Conservation (phyloP, 2,113 vertebrate genomes). For the Menidia beryllina region DNA sequence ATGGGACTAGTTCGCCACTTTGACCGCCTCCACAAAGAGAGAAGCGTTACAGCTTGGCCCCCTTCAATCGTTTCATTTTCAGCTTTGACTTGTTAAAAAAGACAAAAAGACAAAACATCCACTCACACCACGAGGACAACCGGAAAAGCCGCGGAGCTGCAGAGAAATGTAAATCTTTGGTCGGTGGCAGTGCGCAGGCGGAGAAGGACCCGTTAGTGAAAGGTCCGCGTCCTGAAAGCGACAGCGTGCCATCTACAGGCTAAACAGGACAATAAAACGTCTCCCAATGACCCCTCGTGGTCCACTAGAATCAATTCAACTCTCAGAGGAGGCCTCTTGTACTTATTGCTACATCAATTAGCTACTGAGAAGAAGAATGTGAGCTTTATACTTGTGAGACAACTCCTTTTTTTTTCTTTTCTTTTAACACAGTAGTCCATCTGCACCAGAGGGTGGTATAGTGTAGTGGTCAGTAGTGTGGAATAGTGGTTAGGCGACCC, state of each 20-base stretch:
- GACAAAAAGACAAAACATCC: too few species aligned
- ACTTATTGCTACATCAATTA: slow-evolving; percentile 82
- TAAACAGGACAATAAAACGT: slow-evolving; percentile 8
- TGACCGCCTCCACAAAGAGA: slow-evolving; percentile 66
- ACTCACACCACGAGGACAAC: background rate
- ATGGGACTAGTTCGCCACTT: slow-evolving; percentile 47
- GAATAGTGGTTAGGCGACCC: slow-evolving; percentile 75
- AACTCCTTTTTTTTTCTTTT: slow-evolving; percentile 36
- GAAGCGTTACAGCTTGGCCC: slow-evolving; percentile 80
- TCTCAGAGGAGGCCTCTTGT: slow-evolving; percentile 61
- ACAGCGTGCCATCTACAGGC: slow-evolving; percentile 26
- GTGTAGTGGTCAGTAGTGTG: slow-evolving; percentile 81
- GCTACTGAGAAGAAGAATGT: slow-evolving; percentile 76
- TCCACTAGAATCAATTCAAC: slow-evolving; percentile 48
- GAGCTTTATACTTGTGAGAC: slow-evolving; percentile 56
- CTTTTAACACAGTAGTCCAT: slow-evolving; percentile 64
- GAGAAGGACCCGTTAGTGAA: slow-evolving; percentile 43
- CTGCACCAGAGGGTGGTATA: slow-evolving; percentile 69
- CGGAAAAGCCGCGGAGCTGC: slow-evolving; percentile 51
- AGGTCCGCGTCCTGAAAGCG: slow-evolving; percentile 15
- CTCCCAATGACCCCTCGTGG: slow-evolving; percentile 44
- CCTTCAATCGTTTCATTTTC: slow-evolving; percentile 44
- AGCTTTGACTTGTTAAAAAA: slow-evolving; percentile 84
- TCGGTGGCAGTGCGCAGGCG: slow-evolving; percentile 10
- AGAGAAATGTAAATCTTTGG: slow-evolving; percentile 36